These are phyloP conservation scores for Aphyosemion australe DNA, from an alignment of 2,113 vertebrate genomes.

Conservation along the genomic window DNA sequence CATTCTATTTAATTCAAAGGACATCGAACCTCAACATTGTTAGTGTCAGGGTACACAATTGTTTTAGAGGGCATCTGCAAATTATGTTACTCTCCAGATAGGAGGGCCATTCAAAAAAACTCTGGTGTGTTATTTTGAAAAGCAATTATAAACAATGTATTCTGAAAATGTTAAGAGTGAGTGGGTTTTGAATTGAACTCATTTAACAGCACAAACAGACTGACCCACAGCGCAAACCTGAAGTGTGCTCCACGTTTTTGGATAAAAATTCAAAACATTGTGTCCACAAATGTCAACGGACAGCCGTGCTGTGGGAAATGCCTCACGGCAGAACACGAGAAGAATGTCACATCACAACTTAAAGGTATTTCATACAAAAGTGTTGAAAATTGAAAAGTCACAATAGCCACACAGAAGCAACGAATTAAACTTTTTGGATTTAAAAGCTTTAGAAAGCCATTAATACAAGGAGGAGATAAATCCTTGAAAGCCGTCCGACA, in stretches of 20 bases:
- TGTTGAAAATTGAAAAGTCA: conserved; percentile 77
- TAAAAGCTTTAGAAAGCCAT: conserved; percentile 80
- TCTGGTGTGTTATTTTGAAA: not conserved
- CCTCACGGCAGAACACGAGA: conserved; percentile 51
- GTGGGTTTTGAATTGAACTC: conserved; percentile 24
- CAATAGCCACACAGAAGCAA: conserved; percentile 73
- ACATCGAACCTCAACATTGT: not conserved
- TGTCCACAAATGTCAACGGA: conserved; percentile 25
- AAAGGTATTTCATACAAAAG: conserved; percentile 76
- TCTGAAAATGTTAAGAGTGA: conserved; percentile 30
- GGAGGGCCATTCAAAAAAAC: conserved; percentile 17
- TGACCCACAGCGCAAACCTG: conserved; percentile 29
- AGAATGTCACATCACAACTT: conserved; percentile 64
- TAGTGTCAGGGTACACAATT: conserved; percentile 8
- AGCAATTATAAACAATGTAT: conserved; percentile 20
- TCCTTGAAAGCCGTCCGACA: conserved; percentile 82
- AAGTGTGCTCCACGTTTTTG: conserved; percentile 20
- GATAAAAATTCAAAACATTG: conserved; percentile 5
- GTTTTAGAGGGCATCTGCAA: conserved; percentile 9
- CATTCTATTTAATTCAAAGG: no score
- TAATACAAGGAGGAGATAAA: conserved; percentile 81
- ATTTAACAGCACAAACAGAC: conserved; percentile 36
- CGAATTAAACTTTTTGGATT: conserved; percentile 82
- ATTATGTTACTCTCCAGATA: not conserved
- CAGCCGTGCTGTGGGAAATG: conserved; percentile 23